Base-by-base conservation (phyloP, 2,888 invertebrate genomes). In the Harpagoxenus sublaevis region DNA sequence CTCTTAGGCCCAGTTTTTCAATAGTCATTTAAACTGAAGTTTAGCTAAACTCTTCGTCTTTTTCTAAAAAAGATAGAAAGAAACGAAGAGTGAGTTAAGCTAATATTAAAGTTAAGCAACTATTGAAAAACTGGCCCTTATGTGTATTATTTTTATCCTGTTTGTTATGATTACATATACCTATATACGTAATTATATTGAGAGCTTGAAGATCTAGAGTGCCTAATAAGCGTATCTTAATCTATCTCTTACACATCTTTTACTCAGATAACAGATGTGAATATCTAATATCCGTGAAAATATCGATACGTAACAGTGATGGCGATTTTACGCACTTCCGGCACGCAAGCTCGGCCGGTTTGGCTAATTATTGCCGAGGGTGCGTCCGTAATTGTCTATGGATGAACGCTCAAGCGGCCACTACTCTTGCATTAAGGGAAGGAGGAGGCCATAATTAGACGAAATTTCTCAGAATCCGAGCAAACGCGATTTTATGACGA, bases 191-290 rank as follows among this genome's bases (percentile, higher is more conserved):
- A 18, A 53, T 51, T 66, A 66, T 28, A 18, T 48, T 15, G 53
- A 55, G 12, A n/a, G n/a, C 12, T 51, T 31, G 51, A 31, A 70
- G 51, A 18, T 51, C 8, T 8, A 35, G 2, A 35, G 31, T 48
- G 23, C 3, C 3, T 65, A 28, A 77, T 10, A 35, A 75, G 15
- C 18, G 15, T 31, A n/a, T 42, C 28, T 18, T 28, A 6, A 10
- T 77, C 39, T 55, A 18, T 74, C 8, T 62, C 12, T 62, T 74
- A 51, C 3, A 10, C 39, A 39, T 57, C 23, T 23, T 0, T 23
- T 42, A 39, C 18, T 89, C 42, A 5, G 35, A 35, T 86, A 75
- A 87, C 86, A 88, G 88, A 88, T 89, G 88, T 87, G 87, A 89
- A 89, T 88, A 85, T 48, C 68, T 68, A 73, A 83, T 85, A 83